phyloP scores from a whole-genome alignment of 2,113 vertebrate genomes.

The Chitala chitala region DNA sequence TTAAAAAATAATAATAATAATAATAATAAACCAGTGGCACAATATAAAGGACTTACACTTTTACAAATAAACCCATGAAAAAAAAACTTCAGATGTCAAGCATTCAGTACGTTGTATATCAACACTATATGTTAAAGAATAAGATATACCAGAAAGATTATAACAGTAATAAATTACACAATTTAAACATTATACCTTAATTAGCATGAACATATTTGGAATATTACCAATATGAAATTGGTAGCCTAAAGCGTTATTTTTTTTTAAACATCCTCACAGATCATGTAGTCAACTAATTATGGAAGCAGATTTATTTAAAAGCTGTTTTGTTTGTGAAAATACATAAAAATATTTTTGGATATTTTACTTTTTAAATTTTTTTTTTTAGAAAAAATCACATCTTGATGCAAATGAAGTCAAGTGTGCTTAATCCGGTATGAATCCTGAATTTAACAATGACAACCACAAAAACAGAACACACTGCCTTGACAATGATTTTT shows the following conservation, averaged over 20 bases:
- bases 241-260: constrained; percentile 74
- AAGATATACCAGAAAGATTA: constrained; percentile 90
- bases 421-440: constrained; percentile 94
- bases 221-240: constrained; percentile 74
- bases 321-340: constrained; percentile 97
- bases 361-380: constrained; percentile 62
- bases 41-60: constrained; percentile 37
- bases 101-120: constrained; percentile 87
- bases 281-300: constrained; percentile 78
- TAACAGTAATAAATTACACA: constrained; percentile 95
- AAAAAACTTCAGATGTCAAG: constrained; percentile 86
- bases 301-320: constrained; percentile 98
- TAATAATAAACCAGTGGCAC: too few relatives aligned
- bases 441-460: constrained; percentile 80
- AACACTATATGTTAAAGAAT: constrained; percentile 97
- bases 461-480: constrained; percentile 30
- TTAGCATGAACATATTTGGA: constrained; percentile 87
- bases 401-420: constrained; percentile 90
- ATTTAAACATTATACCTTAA: constrained; percentile 70
- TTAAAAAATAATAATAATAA: constrained; percentile 34
- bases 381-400: constrained; percentile 94
- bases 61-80: constrained; percentile 82
- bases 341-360: constrained; percentile 94
- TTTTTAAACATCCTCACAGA: constrained; percentile 63
- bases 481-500: constrained; percentile 69